Evolutionary conservation across 1,140 invertebrate species (phyloP), one percentile per base, ranked within the genome.

Genomic region (Rhizoglyphus robini): DNA sequence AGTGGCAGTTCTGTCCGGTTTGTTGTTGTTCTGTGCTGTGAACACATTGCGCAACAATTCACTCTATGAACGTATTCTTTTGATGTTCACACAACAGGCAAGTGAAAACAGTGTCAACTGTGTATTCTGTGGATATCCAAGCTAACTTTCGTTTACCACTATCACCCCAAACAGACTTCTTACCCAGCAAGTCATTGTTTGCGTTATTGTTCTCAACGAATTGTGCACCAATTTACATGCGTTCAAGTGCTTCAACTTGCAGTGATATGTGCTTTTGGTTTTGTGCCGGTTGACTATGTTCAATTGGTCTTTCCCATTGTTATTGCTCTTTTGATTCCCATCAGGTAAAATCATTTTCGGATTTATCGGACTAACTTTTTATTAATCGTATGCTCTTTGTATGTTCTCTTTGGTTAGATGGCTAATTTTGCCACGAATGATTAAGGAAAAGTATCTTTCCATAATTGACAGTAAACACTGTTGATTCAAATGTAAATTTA

Each of bases 161-260:
- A n/a, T n/a, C n/a, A n/a, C n/a, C n/a, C n/a, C n/a, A 51, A 11
- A 41, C 74, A 83, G 80, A 81, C 82, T 63, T 81, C 82, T 1
- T 84, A 84, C 71, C 82, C 82, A 51, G 82, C 83, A 23, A 83
- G 81, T 70, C 83, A 84, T 73, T 84, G 84, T 73, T 82, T 84
- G 65, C 76, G 83, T 23, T 72, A 80, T 63, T 82, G 83, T 3
- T 82, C 83, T 23, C 83, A 84, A 72, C 75, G 81, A 34, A 83
- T 82, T 70, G 79, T 84, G 29, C 83, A 84, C 70, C 73, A 78
- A 58, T 84, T 84, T 73, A 84, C 83, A 3, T 69, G 74, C 3
- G 76, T 79, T 64, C 83, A 84, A 74, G 74, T 83, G 3, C 67
- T 81, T 58, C 83, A 84, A 70, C 73, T 84, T 58, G 69, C 77